A percentile compares a stretch with the other conserved stretches of the same genome.
Conservation (phyloP, 2,113 vertebrate species). For the Genyomyrus donnyi region DNA sequence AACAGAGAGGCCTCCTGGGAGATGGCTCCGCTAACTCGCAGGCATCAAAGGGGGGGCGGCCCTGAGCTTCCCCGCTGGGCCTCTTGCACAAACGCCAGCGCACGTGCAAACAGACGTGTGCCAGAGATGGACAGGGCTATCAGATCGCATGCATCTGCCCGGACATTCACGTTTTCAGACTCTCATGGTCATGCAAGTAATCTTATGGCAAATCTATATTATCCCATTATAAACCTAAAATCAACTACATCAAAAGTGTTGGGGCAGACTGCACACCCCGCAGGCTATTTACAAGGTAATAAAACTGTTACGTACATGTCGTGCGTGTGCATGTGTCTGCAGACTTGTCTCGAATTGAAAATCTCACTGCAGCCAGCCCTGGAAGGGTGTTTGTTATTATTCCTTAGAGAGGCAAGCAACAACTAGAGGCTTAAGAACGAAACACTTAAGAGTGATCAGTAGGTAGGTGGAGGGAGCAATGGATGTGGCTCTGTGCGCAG, state of each 20-base stretch:
- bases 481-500: neutral
- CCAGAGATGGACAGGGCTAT: neutral
- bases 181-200: neutral
- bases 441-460: neutral
- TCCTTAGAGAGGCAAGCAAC: neutral
- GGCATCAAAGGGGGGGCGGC: neutral
- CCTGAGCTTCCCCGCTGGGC: neutral
- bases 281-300: neutral
- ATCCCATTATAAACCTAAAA: neutral
- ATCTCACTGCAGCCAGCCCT: neutral
- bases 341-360: neutral
- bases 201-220: neutral
- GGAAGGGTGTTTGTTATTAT: neutral
- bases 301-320: neutral
- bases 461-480: neutral
- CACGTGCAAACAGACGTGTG: neutral
- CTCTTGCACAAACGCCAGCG: neutral
- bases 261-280: neutral
- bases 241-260: neutral
- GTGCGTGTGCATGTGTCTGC: neutral
- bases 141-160: neutral
- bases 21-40: neutral
- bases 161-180: neutral
- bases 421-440: neutral
- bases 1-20: neutral